These are phyloP conservation scores for Bradypodion pumilum DNA, from an alignment of 2,797 vertebrate species.

Conservation along the genomic window DNA sequence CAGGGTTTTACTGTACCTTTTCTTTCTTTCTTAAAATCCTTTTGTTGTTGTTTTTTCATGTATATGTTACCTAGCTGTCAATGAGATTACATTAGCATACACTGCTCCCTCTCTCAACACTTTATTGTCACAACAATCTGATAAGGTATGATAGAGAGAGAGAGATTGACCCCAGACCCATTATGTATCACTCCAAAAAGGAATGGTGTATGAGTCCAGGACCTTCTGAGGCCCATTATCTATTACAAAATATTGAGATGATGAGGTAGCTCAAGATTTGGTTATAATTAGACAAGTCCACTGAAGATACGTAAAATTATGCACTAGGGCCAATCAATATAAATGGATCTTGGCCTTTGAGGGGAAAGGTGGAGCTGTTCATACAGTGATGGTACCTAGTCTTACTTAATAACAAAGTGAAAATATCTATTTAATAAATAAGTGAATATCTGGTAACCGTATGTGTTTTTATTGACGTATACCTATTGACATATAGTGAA, in stretches of 20 bases:
- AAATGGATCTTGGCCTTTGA: neutral
- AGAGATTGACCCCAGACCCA: neutral
- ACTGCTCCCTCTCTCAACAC: too few relatives aligned
- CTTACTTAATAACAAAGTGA: neutral
- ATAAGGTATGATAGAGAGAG: neutral
- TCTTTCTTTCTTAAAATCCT: too few relatives aligned
- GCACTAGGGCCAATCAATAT: neutral
- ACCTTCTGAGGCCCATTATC: too few relatives aligned
- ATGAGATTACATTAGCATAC: neutral
- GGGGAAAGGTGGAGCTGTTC: neutral
- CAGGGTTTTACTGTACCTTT: too few relatives aligned
- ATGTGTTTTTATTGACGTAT: neutral
- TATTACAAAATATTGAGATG: neutral
- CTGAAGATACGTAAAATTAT: neutral
- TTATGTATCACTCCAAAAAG: too few relatives aligned
- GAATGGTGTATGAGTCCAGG: too few relatives aligned
- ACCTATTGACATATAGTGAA: neutral
- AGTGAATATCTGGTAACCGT: neutral
- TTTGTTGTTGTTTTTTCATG: neutral
- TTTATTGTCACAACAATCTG: neutral
- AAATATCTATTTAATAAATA: neutral
- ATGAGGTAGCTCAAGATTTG: neutral
- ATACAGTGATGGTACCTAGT: too few relatives aligned
- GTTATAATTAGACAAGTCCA: neutral
- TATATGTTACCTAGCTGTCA: neutral